Percentiles rank a stretch among this genome's conserved stretches.
Evolutionary conservation across 2,888 invertebrate species (phyloP).

Genomic region (Aethes cnicana): DNA sequence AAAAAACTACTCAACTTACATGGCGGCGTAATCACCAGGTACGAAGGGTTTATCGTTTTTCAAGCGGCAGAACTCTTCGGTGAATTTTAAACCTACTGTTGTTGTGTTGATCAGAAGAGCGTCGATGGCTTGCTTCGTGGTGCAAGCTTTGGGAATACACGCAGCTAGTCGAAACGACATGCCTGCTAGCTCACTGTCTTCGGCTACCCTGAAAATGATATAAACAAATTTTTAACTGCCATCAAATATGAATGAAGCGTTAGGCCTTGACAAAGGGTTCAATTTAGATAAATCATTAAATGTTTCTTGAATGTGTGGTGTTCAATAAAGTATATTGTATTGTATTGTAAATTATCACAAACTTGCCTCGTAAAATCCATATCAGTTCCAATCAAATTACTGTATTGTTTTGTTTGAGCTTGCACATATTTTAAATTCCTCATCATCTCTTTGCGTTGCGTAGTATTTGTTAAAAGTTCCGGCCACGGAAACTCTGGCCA

Average conservation of each 20-base stretch:
- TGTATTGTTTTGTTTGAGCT: neutral
- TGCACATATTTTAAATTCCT: slow-evolving; percentile 8
- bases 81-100: slow-evolving; percentile 37
- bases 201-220: neutral
- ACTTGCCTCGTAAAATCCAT: slow-evolving; percentile 8
- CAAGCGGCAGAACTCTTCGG: slow-evolving; percentile 56
- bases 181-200: slow-evolving; percentile 12
- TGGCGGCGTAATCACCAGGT: slow-evolving; percentile 61
- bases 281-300: no score
- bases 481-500: slow-evolving; percentile 38
- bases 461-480: slow-evolving; percentile 19
- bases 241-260: neutral
- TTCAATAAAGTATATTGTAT: no score
- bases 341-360: no score
- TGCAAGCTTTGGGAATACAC: slow-evolving; percentile 63
- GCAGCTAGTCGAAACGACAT: slow-evolving; percentile 45
- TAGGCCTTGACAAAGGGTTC: neutral
- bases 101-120: slow-evolving; percentile 15
- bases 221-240: neutral
- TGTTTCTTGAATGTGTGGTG: no score
- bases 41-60: slow-evolving; percentile 67
- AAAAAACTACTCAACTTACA: slow-evolving; percentile 64
- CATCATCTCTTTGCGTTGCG: slow-evolving; percentile 6
- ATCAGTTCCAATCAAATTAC: slow-evolving; percentile 1
- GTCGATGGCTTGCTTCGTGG: slow-evolving; percentile 46